Evolutionary conservation across 2,797 vertebrate genomes (phyloP).

Genomic region (Xerus rutilus): DNA sequence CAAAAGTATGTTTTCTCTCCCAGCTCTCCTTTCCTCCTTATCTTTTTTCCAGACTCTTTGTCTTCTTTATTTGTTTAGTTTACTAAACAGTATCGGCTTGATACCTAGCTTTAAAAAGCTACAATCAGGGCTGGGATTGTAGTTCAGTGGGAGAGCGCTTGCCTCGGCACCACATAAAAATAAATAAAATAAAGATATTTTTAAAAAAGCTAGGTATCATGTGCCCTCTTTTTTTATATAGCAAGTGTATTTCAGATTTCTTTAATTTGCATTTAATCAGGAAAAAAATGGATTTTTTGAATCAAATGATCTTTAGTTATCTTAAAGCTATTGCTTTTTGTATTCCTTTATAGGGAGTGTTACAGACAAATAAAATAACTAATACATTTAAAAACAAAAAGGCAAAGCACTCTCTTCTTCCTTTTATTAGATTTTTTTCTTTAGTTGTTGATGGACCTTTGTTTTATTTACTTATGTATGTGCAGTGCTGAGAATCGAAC

Average conservation of each 20-base stretch:
- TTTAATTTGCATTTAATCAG: not conserved
- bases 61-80: not conserved
- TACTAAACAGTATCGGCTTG: not conserved
- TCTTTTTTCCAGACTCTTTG: not conserved
- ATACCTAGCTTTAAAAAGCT: too few species aligned
- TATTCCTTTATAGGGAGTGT: not conserved
- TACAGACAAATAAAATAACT: not conserved
- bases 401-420: not conserved
- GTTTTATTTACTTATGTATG: too few species aligned
- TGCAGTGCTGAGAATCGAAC: too few species aligned
- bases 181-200: too few species aligned
- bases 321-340: not conserved
- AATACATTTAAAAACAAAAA: not conserved
- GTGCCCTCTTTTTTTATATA: not conserved
- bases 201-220: not conserved
- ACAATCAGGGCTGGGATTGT: too few species aligned
- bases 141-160: too few species aligned
- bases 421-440: not conserved
- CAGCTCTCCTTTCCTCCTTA: not conserved
- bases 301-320: not conserved
- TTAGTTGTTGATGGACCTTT: too few species aligned
- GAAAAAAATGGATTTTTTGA: not conserved
- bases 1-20: constrained; percentile 25
- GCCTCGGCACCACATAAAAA: too few species aligned
- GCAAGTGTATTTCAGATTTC: not conserved